Evolutionary conservation across 2,888 invertebrate genomes (phyloP).

Genomic region (Acheta domesticus): DNA sequence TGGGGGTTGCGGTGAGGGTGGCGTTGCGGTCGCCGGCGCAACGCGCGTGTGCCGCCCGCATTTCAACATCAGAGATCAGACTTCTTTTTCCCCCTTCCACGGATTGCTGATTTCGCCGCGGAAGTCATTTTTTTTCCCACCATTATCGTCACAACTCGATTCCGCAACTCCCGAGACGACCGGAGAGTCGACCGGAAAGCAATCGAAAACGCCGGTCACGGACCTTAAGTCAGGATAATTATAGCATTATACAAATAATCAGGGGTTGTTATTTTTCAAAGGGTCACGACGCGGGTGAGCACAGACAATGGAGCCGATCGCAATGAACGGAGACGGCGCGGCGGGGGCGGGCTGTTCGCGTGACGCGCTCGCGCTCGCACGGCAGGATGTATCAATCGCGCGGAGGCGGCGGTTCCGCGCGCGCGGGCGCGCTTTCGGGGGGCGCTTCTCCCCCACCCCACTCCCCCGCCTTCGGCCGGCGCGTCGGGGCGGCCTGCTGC

Average conservation of each 20-base stretch:
- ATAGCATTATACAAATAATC: constrained; percentile 1
- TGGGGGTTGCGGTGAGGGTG: too few species aligned
- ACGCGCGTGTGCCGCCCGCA: not conserved
- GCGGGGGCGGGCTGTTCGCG: not conserved
- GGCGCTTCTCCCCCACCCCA: too few species aligned
- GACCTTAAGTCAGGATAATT: not conserved
- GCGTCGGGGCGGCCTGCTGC: too few species aligned
- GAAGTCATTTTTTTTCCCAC: constrained; percentile 4
- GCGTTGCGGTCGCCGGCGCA: too few species aligned
- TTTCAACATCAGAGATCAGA: not conserved
- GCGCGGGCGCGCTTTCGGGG: not conserved
- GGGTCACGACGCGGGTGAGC: not conserved
- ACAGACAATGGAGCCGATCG: not conserved
- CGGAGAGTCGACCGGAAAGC: not conserved
- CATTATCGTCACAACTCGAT: not conserved
- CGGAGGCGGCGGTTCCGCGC: not conserved
- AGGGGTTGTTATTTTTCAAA: not conserved
- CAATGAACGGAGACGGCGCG: not conserved
- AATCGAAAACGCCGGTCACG: constrained; percentile 9
- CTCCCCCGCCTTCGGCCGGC: too few species aligned
- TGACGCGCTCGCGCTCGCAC: not conserved
- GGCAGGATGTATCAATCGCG: constrained; percentile 9
- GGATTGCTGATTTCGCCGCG: not conserved
- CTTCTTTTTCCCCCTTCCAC: not conserved
- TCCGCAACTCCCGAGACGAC: not conserved